Conservation (phyloP, 1,140 invertebrate genomes). For the Pogonus chalceus region DNA sequence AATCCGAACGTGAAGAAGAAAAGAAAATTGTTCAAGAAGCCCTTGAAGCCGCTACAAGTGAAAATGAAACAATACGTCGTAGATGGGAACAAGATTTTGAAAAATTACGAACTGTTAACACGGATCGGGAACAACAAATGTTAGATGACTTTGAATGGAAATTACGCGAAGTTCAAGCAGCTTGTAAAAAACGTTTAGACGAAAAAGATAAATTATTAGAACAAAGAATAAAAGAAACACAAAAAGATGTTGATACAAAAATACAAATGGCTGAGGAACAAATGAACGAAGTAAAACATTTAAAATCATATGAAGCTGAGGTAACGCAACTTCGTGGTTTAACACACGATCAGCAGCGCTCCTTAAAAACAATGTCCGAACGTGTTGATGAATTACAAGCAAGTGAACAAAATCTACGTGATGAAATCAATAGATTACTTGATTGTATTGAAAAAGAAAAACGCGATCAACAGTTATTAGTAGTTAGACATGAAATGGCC, state of each 20-base stretch:
- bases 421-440: conserved; percentile 42
- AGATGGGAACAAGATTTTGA: conserved; percentile 54
- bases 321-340: conserved; percentile 45
- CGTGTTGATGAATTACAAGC: conserved; percentile 46
- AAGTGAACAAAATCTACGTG: conserved; percentile 43
- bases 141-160: conserved; percentile 62
- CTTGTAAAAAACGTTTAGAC: conserved; percentile 49
- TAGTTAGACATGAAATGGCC: conserved; percentile 33
- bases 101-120: conserved; percentile 43
- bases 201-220: conserved; percentile 41
- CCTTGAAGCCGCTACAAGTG: conserved; percentile 46
- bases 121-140: conserved; percentile 48
- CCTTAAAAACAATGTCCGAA: conserved; percentile 42
- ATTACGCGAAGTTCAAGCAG: conserved; percentile 49
- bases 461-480: conserved; percentile 34
- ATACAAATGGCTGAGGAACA: conserved; percentile 35
- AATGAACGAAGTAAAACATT: conserved; percentile 34
- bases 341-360: conserved; percentile 46
- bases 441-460: conserved; percentile 42
- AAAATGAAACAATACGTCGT: conserved; percentile 44
- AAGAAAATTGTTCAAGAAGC: conserved; percentile 43
- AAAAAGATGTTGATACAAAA: conserved; percentile 37
- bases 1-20: conserved; percentile 36
- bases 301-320: conserved; percentile 49
- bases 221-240: conserved; percentile 38